Percentiles rank a stretch among this genome's conserved stretches.
These are phyloP conservation scores for Sander vitreus DNA, from an alignment of 2,113 vertebrate species.

Conservation along the genomic window DNA sequence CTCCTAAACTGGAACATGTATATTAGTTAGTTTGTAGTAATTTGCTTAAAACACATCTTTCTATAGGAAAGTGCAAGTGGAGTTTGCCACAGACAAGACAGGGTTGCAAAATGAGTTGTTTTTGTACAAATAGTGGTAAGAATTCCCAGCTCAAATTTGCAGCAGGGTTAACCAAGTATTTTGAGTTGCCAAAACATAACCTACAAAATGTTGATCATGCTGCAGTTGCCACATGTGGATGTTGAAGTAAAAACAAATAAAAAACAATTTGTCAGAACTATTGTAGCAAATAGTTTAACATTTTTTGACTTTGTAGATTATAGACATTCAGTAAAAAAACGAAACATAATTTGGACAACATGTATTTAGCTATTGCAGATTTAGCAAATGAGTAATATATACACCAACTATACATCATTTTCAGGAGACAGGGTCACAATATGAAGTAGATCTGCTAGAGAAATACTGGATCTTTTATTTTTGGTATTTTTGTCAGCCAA, in stretches of 20 bases:
- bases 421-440: too few species aligned
- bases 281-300: too few species aligned
- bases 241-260: not conserved
- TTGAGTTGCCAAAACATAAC: not conserved
- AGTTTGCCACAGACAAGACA: not conserved
- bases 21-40: not conserved
- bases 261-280: too few species aligned
- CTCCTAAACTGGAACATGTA: not conserved
- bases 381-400: not conserved
- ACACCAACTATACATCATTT: not conserved
- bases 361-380: not conserved
- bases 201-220: not conserved
- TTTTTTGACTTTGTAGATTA: not conserved
- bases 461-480: not conserved
- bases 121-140: not conserved
- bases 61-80: not conserved
- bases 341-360: not conserved
- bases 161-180: not conserved
- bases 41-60: not conserved
- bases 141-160: not conserved
- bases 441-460: not conserved
- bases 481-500: not conserved
- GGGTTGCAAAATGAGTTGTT: not conserved
- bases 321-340: not conserved
- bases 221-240: not conserved